Base-by-base conservation (phyloP, 2,888 invertebrate genomes). In the Dorcus parallelipipedus region DNA sequence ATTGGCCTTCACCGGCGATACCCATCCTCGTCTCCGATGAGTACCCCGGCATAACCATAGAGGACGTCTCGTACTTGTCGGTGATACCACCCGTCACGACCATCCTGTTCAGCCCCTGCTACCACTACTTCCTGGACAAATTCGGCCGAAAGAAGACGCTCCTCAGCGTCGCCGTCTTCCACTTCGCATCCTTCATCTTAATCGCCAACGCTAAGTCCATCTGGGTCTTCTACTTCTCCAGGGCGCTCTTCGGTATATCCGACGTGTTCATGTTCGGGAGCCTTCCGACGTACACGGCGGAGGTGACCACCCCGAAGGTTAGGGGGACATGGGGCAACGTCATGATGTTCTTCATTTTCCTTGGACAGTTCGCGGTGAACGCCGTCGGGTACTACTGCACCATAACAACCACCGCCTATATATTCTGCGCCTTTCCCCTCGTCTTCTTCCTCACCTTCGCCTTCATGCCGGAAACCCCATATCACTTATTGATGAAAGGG, bases 391-490 rank as follows among this genome's bases (percentile, higher is more conserved):
- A 69, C 3, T 70, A 66, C 56, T 60, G 56, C 42, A 43, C 47
- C 47, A 64, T 69, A 9, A 23, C 40, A 9, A 57, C 52, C 5
- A 65, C 64, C 0, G 64, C 67, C 7, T 61, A 61, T 33, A 61
- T 67, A 47, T 69, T 63, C 10, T 47, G 54, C 5, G 9, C 39
- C 1, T 39, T 62, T 4, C 65, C 74, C 0, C 14, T 74, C 1
- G 10, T 72, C 1, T 69, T 68, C 45, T 52, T 72, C 4, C 10
- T 67, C 9, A 48, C 65, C 2, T 70, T 73, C 51, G 47, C 40
- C 3, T 63, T 66, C 23, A 70, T 74, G 70, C 75, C 76, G 0
- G 76, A 76, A 64, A 71, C 70, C 2, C 76, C 76, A 0, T 76
- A 76, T 57, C 73, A 69, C 56, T 62, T 68, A 4, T 43, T 75